Base-by-base conservation (phyloP, 2,888 invertebrate genomes). In the Diplazon laetatorius region DNA sequence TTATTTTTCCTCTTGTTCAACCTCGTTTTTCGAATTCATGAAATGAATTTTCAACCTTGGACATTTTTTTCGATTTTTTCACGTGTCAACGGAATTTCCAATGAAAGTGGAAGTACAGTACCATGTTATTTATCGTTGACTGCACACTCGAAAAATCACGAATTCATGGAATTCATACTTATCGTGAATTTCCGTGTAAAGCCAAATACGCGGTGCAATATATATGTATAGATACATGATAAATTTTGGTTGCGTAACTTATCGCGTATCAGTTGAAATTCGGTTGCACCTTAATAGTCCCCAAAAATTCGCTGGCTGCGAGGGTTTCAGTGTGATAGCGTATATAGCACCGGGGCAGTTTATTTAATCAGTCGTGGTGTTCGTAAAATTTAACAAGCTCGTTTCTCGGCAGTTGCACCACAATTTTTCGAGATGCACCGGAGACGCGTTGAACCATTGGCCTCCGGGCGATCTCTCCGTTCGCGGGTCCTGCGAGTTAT, bases 401-500 rank as follows among this genome's bases (percentile, higher is more conserved):
- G 30, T 37, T 9, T 44, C 10, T 18, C 10, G 5, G 14, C 16
- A 10, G 39, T 59, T 6, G 44, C n/a, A 22, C 16, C 57, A 39
- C 42, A 63, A 16, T 72, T 66, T 62, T 48, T 16, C n/a, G 35
- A 57, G 42, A 73, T 65, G 69, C 48, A 72, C 39, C 14, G n/a
- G n/a, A 30, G 8, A 6, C 35, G 39, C 46, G 68, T 73, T 78
- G 69, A 69, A 69, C 5, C 57, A 73, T 12, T 65, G 16, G 30
- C 60, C 44, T 52, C 30, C 9, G 20, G 20, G 22, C 46, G 35
- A 12, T 68, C 30, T 55, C 68, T 9, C 50, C 30, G 30, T n/a
- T n/a, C 25, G 42, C 69, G 42, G 63, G 59, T 48, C 63, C 57
- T 18, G 63, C 22, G 68, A 73, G 73, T 77, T 77, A 77, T 69